Conservation (phyloP, 2,113 vertebrate genomes). For the Shinisaurus crocodilurus region DNA sequence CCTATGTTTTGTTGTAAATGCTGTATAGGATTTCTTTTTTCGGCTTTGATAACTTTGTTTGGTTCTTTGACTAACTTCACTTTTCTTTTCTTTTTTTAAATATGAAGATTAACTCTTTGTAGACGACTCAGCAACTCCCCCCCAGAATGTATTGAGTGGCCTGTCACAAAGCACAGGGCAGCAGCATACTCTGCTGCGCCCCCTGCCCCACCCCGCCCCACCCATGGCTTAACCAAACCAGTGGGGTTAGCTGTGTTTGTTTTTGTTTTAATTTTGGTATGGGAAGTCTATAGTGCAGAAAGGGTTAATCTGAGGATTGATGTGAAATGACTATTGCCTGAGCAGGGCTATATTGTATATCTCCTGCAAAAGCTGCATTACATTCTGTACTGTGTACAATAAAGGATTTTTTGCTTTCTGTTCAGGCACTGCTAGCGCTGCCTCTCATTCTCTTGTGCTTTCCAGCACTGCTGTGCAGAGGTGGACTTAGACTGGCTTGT, state of each 20-base stretch:
- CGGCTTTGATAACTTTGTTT: conserved; percentile 71
- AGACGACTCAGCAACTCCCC: conserved; percentile 46
- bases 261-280: conserved; percentile 60
- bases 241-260: conserved; percentile 52
- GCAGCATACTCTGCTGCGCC: conserved; percentile 24
- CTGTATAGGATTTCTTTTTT: conserved; percentile 80
- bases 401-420: conserved; percentile 86
- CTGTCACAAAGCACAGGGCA: conserved; percentile 2
- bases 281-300: conserved; percentile 74
- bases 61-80: conserved; percentile 49
- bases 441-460: conserved; percentile 32
- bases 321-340: conserved; percentile 70
- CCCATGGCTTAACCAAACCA: conserved; percentile 43
- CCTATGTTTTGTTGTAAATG: conserved; percentile 82
- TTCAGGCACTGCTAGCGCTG: conserved; percentile 48
- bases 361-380: conserved; percentile 90
- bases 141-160: not conserved
- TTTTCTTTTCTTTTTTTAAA: conserved; percentile 63
- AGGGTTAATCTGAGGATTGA: conserved; percentile 78
- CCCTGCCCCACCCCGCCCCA: conserved; percentile 20
- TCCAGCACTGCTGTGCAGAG: not conserved
- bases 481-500: not conserved
- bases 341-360: conserved; percentile 80
- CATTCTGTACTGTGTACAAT: conserved; percentile 98
- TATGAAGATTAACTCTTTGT: conserved; percentile 69